Evolutionary conservation across 2,797 vertebrate genomes (phyloP).

Genomic region (Meriones psammophilus): DNA sequence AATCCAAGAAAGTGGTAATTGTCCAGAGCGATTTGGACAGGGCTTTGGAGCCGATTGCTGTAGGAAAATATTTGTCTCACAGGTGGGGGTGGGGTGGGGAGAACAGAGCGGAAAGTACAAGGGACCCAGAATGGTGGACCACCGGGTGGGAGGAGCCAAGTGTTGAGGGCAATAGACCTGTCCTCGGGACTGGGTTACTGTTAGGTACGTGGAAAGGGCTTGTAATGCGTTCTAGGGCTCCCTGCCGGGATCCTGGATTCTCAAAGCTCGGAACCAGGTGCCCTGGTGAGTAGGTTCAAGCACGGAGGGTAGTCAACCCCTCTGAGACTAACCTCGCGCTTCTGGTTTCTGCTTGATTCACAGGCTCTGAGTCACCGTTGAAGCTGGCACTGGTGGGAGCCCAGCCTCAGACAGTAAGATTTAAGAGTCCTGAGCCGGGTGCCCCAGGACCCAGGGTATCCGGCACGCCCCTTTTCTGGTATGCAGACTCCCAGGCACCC

Average conservation of each 20-base stretch:
- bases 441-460: background rate
- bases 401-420: slow-evolving; percentile 26
- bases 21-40: slow-evolving; percentile 78
- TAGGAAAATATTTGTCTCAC: slow-evolving; percentile 83
- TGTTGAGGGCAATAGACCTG: background rate
- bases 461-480: background rate
- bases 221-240: background rate
- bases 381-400: slow-evolving; percentile 35
- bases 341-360: slow-evolving; percentile 67
- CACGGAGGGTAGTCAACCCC: background rate
- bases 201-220: background rate
- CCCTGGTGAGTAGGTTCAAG: background rate
- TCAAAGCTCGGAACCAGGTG: background rate
- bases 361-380: slow-evolving; percentile 3
- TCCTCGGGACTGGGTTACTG: background rate
- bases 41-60: slow-evolving; percentile 44
- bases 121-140: background rate
- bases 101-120: slow-evolving; percentile 11
- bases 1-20: slow-evolving; percentile 88
- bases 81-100: slow-evolving; percentile 23
- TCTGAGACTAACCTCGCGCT: slow-evolving; percentile 44
- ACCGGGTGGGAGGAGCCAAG: background rate
- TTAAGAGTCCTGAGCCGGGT: background rate
- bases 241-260: background rate
- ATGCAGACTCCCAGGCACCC: slow-evolving; percentile 1